Evolutionary conservation across 2,888 invertebrate species (phyloP), one percentile per base, ranked within the genome.

Genomic region (Selenia dentaria): DNA sequence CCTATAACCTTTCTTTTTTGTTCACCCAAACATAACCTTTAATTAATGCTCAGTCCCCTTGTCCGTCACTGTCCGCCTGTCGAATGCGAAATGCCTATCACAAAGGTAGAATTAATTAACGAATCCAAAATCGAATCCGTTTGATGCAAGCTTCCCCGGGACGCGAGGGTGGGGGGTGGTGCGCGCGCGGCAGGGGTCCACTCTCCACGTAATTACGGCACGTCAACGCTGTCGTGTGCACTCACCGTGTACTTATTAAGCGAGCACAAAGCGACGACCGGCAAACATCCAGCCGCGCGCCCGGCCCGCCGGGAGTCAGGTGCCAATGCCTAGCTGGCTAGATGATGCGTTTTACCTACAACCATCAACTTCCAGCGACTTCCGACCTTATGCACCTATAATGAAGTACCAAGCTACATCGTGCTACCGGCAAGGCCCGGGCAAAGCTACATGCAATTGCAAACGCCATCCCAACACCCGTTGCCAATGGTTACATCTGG

Each of bases 51-150:
- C 60, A 48, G 46, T 41, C 59, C 56, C 63, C 59, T 47, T 54
- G 64, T 59, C 66, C 57, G 63, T 61, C 67, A 59, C 46, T 62
- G 66, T 59, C 64, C 57, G 64, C 38, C 53, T 54, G 59, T 61
- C 64, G 69, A 64, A 64, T 56, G 40, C 47, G 67, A 60, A 62
- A 63, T 66, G 59, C 54, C 67, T 56, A 61, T 64, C 72, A 71
- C 72, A 74, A 70, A 69, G 76, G 76, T 68, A 69, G 67, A 67
- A 71, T 74, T 77, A 75, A 76, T 76, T 75, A 77, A 74, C 67
- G 64, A 66, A 70, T 70, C 65, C 72, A 65, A 74, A 73, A 73
- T 74, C 68, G 70, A 68, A 74, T 69, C 71, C 61, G 62, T 62
- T 67, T 63, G 59, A 65, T 70, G 67, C 61, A 54, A 59, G 54